Conservation (phyloP, 1,140 invertebrate genomes). For the Batillaria attramentaria region DNA sequence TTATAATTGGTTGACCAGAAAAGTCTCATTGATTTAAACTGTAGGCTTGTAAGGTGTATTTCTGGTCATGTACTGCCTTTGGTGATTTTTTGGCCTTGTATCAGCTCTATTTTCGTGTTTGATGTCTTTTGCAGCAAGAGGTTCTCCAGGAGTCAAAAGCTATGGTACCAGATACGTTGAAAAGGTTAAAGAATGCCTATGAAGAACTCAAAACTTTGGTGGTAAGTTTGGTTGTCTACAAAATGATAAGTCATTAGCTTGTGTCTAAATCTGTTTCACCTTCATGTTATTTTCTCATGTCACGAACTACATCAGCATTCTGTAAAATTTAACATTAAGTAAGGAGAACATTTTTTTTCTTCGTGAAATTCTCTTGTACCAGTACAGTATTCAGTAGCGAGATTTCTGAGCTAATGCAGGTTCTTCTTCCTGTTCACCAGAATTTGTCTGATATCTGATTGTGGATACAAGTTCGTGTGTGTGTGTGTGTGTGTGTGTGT, state of each 20-base stretch:
- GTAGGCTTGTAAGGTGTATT: background rate
- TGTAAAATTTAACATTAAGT: too few species aligned
- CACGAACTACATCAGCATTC: too few species aligned
- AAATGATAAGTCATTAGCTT: too few species aligned
- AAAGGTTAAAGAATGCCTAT: slow-evolving; percentile 39
- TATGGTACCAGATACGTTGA: slow-evolving; percentile 51
- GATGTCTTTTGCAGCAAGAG: slow-evolving; percentile 42
- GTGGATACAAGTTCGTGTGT: too few species aligned
- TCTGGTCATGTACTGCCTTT: background rate
- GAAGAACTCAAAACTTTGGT: slow-evolving; percentile 43
- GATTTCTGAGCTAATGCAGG: too few species aligned
- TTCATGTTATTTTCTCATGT: too few species aligned
- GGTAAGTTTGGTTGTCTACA: slow-evolving; percentile 50
- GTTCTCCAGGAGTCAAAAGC: slow-evolving; percentile 42
- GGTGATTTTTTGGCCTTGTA: background rate
- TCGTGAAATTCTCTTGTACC: too few species aligned
- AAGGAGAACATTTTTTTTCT: too few species aligned
- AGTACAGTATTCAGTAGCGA: too few species aligned
- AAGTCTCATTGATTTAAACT: background rate
- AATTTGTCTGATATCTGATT: too few species aligned
- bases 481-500: background rate
- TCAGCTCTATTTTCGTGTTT: background rate
- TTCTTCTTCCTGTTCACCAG: too few species aligned
- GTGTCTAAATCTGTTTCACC: too few species aligned
- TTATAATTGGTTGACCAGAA: background rate